A percentile compares a stretch with the other conserved stretches of the same genome.
Evolutionary conservation across 2,797 vertebrate genomes (phyloP).

Genomic region (Channa striata): DNA sequence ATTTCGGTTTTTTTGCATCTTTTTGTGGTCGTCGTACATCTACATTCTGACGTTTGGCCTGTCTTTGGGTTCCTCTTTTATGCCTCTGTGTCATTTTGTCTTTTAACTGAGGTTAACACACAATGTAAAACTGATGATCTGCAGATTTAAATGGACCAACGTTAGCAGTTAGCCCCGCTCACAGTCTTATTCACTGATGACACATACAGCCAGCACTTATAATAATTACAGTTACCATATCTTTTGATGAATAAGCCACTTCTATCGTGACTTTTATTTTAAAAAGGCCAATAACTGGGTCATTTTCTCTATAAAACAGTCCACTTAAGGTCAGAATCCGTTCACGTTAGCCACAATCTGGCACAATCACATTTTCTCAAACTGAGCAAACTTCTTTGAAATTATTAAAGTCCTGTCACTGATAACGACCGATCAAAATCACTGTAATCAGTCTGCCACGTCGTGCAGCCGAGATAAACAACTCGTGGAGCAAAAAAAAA

Average conservation of each 20-base stretch:
- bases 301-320: not conserved
- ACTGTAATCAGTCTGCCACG: conserved; percentile 4
- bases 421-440: not conserved
- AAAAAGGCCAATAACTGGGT: too few relatives aligned
- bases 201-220: not conserved
- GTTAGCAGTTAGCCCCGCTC: too few relatives aligned
- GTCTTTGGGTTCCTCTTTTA: too few relatives aligned
- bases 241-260: not conserved
- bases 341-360: not conserved
- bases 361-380: not conserved
- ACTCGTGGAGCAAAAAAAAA: not conserved
- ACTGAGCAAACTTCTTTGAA: not conserved
- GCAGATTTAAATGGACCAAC: too few relatives aligned
- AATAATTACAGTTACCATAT: not conserved
- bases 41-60: too few relatives aligned
- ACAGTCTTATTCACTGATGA: not conserved
- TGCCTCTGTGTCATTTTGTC: too few relatives aligned
- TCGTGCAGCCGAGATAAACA: conserved; percentile 17
- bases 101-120: too few relatives aligned
- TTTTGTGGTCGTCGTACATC: too few relatives aligned
- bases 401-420: not conserved
- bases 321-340: not conserved
- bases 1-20: too few relatives aligned
- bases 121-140: too few relatives aligned
- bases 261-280: not conserved